Conservation (phyloP, 2,113 vertebrate species). For the Helogale parvula region DNA sequence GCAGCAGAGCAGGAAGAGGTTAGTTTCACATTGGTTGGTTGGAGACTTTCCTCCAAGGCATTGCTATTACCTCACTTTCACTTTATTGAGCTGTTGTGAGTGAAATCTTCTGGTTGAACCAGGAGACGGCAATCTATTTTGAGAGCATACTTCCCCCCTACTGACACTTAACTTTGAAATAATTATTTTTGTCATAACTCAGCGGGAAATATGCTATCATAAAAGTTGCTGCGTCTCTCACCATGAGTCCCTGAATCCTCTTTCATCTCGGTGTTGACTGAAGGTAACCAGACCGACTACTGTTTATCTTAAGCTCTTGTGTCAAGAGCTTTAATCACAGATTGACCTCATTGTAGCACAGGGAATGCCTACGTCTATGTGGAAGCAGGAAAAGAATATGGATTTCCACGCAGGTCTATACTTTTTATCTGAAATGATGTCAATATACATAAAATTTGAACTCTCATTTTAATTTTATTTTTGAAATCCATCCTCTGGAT, state of each 20-base stretch:
- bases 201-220: background rate
- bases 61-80: rapidly evolving
- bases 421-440: background rate
- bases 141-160: background rate
- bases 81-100: rapidly evolving
- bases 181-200: background rate
- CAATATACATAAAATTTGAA: background rate
- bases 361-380: rapidly evolving
- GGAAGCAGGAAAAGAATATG: background rate
- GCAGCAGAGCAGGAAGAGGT: background rate
- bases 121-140: background rate
- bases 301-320: background rate
- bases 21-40: rapidly evolving
- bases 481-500: background rate
- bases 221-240: background rate
- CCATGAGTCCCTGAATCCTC: rapidly evolving
- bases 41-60: background rate
- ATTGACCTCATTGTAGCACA: background rate
- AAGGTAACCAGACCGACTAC: background rate
- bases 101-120: background rate
- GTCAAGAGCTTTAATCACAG: background rate
- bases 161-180: background rate
- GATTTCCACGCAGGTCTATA: background rate
- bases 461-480: background rate
- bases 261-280: conserved; percentile 11